Conservation (phyloP, 2,113 vertebrate species). For the Vidua macroura region DNA sequence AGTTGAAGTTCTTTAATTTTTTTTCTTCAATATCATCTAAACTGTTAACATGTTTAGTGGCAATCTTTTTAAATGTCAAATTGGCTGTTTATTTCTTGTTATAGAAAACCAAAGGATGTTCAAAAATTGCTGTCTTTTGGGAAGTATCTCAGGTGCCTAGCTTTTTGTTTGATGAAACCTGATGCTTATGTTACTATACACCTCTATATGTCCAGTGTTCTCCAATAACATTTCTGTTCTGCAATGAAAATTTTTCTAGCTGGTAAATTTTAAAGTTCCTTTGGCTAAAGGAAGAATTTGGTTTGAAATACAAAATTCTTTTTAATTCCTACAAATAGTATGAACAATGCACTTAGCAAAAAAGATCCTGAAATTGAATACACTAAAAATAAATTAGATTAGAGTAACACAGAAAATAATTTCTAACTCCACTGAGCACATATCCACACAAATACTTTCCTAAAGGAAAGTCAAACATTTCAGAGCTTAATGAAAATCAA, state of each 20-base stretch:
- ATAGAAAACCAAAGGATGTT: neutral
- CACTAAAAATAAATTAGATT: neutral
- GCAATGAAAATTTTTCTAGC: neutral
- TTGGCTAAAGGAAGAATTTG: neutral
- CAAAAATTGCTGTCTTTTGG: neutral
- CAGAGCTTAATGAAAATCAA: neutral
- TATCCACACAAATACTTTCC: neutral
- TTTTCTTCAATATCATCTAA: neutral
- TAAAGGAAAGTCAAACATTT: neutral
- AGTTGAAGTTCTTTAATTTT: neutral
- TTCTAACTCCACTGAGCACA: neutral
- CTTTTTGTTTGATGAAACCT: neutral
- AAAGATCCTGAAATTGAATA: neutral
- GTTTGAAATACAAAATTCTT: neutral
- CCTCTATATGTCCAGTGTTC: neutral
- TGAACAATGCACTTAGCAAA: neutral
- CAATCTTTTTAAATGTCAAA: neutral
- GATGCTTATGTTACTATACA: neutral
- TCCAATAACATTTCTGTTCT: neutral
- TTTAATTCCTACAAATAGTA: neutral
- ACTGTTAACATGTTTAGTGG: neutral
- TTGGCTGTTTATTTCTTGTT: neutral
- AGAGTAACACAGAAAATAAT: neutral
- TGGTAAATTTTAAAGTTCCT: neutral
- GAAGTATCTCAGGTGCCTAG: neutral